Evolutionary conservation across 2,888 invertebrate genomes (phyloP), one percentile per base, ranked within the genome.

Genomic region (Hirtodrosophila confusa): DNA sequence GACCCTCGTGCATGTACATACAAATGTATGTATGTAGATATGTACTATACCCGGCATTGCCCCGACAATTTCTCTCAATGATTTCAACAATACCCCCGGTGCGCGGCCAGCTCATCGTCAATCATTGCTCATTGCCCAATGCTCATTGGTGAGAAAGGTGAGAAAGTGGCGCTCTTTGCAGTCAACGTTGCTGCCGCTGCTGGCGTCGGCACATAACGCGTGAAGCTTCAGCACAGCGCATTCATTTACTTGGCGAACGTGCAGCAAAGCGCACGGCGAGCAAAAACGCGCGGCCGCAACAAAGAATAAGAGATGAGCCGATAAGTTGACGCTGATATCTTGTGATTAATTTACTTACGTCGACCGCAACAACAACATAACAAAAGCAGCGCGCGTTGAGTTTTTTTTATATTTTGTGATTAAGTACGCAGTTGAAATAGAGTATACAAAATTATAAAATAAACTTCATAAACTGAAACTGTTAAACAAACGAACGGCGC

Each of bases 191-290:
- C 39, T 23, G 55, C 24, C 66, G 43, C 65, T 56, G 72, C 35
- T 58, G 58, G 10, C 60, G 64, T 37, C 53, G 51, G 57, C 68
- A 73, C 76, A 73, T 87, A 85, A 88, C 67, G 65, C 85, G 78
- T 61, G 45, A 83, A 61, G 76, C 68, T 53, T 65, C 50, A 49
- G 50, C 51, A 57, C 73, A 58, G 64, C 67, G 68, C 73, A 75
- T 78, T 84, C 84, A 84, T 85, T 88, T 69, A 55, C 44, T 48
- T 66, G 66, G 64, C 68, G 76, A 82, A 65, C 88, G 75, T 69
- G 69, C 69, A 67, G 27, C 70, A 58, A 70, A 62, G 67, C 89
- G 57, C 58, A 88, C 78, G 55, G 43, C 12, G 47, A 31, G 33
- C 24, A 56, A 58, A 56, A 12, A 60, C 57, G 36, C 31, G 44